Base-by-base conservation (phyloP, 2,888 invertebrate genomes). In the Himalopsyche anomala region DNA sequence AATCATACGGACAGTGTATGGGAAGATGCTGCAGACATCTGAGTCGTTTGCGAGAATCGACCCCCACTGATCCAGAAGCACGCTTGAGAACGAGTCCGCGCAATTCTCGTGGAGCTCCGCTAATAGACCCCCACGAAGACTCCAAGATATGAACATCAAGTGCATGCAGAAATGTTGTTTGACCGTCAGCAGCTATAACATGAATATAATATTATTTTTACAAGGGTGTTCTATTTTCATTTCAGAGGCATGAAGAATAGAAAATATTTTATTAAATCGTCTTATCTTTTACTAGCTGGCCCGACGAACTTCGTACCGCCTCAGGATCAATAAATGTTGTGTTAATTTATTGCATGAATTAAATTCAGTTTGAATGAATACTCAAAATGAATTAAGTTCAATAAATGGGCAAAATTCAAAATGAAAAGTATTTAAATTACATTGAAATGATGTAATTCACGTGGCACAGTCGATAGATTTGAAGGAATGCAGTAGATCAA, bases 81-180 rank as follows among this genome's bases (percentile, higher is more conserved):
- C 97, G 96, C 90, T 98, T 98, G n/a, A 99, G 91, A 80, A 99
- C 96, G 84, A 94, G 95, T 0, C 97, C 98, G 3, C 93, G 94
- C 84, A 99, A 94, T 4, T 93, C 90, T 36, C 92, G 93, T 74
- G 99, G 99, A 84, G 97, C 96, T 84, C 95, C 93, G 86, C 96
- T 96, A 86, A 99, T 92, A 9, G 95, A 94, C 9, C 98, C 98
- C 93, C 98, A 98, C 86, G 97, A 96, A 86, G 95, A 95, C 90
- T 97, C 96, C 89, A 99, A 91, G 95, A 99, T 97, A 87, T 96
- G 96, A 11, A 97, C 96, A 91, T 99, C 99, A 89, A 99, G 92
- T 17, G 97, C 96, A 91, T 98, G 97, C 87, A 99, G 92, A 91
- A 97, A 99, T 84, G 99, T 95, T 91, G 98, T 97, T 91, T 98